A percentile compares a stretch with the other conserved stretches of the same genome.
phyloP scores from a whole-genome alignment of 2,797 vertebrate species.

The Epinephelus awoara region DNA sequence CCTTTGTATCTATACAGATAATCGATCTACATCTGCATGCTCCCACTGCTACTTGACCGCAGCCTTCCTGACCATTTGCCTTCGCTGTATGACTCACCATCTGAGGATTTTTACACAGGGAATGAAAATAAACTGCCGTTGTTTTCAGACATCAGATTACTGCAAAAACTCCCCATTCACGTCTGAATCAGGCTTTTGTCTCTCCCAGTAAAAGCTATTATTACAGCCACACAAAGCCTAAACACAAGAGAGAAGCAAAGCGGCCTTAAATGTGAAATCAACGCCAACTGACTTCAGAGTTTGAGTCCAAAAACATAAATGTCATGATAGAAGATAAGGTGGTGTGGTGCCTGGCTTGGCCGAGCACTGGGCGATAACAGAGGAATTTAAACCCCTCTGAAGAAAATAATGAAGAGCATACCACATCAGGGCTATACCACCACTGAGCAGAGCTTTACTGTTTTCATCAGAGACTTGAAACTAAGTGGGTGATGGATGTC shows the following conservation, averaged over 20 bases:
- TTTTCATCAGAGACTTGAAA: constrained; percentile 29
- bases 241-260: constrained; percentile 16
- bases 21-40: constrained; percentile 31
- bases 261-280: constrained; percentile 24
- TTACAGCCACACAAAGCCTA: constrained; percentile 35
- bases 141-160: constrained; percentile 76
- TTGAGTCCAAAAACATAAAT: constrained; percentile 50
- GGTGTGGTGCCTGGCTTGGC: constrained; percentile 43
- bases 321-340: constrained; percentile 61
- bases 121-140: constrained; percentile 79
- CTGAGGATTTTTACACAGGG: constrained; percentile 68
- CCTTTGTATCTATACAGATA: constrained; percentile 26
- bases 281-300: constrained; percentile 34
- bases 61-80: constrained; percentile 70
- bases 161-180: constrained; percentile 46
- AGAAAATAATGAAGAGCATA: constrained; percentile 41
- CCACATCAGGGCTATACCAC: constrained; percentile 9
- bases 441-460: constrained; percentile 4
- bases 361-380: constrained; percentile 65
- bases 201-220: constrained; percentile 46
- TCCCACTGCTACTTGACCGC: constrained; percentile 60
- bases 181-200: constrained; percentile 72
- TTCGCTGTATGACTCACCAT: constrained; percentile 74
- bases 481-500: background rate
- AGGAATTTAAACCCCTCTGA: constrained; percentile 66